Evolutionary conservation across 2,888 invertebrate genomes (phyloP).

Genomic region (Meloe dianella): DNA sequence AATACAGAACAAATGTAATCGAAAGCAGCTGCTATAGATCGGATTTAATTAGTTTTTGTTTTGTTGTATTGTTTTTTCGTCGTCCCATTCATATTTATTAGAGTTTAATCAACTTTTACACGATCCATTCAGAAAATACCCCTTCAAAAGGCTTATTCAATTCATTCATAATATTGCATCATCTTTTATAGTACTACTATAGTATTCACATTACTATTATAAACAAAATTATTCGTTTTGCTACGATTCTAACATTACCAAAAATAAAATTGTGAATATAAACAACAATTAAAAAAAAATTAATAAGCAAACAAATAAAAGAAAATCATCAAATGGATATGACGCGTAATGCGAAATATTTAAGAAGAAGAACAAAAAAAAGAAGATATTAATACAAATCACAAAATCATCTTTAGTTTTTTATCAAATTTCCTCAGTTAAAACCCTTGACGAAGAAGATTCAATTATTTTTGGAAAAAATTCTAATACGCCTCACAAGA

Average conservation of each 20-base stretch:
- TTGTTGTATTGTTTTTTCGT: background rate
- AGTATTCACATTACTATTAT: background rate
- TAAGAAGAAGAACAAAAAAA: no score
- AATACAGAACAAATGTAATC: no score
- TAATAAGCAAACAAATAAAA: no score
- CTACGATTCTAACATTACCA: background rate
- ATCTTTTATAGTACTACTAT: background rate
- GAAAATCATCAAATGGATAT: no score
- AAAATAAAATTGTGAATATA: background rate
- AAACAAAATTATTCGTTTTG: background rate
- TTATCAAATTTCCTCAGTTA: background rate
- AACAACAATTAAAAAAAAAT: no score
- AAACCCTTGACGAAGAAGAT: background rate
- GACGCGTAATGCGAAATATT: no score
- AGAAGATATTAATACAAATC: no score
- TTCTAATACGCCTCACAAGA: no score
- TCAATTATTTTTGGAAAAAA: background rate
- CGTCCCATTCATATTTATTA: background rate
- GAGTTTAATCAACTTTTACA: background rate
- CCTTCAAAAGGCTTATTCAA: background rate
- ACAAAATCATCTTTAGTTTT: no score
- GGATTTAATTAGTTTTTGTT: background rate
- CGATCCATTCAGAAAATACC: background rate
- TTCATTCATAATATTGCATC: slow-evolving; percentile 4
- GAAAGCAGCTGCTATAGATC: no score